Evolutionary conservation across 2,113 vertebrate genomes (phyloP).

Genomic region (Stigmatopora argus): DNA sequence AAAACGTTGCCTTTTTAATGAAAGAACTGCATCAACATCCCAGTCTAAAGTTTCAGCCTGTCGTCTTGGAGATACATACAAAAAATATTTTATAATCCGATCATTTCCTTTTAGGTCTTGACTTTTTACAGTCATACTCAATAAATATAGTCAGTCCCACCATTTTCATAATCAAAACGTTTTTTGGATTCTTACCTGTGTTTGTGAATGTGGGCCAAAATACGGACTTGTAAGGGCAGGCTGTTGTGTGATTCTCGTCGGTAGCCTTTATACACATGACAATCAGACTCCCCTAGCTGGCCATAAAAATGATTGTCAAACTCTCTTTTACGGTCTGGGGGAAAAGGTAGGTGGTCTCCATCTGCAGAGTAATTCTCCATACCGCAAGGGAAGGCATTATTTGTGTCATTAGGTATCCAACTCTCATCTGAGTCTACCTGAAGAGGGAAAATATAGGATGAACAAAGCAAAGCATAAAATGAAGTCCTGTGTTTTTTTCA

Average conservation of each 20-base stretch:
- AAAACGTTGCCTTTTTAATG: conserved; percentile 60
- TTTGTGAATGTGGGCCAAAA: conserved; percentile 67
- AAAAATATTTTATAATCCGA: neutral
- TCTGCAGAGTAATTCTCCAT: conserved; percentile 72
- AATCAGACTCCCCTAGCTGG: conserved; percentile 37
- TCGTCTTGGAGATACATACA: conserved; percentile 34
- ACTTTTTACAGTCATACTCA: neutral
- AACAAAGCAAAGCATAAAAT: neutral
- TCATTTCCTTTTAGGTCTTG: neutral
- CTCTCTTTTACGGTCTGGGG: conserved; percentile 58
- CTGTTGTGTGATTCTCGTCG: conserved; percentile 35
- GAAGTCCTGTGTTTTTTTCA: too few species aligned
- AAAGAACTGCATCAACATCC: conserved; percentile 67
- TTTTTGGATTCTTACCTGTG: conserved; percentile 39
- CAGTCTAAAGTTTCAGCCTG: conserved; percentile 49
- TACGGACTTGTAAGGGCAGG: conserved; percentile 55
- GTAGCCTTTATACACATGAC: conserved; percentile 22
- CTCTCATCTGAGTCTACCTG: conserved; percentile 36
- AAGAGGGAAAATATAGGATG: neutral
- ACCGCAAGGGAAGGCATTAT: conserved; percentile 64
- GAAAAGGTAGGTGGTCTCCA: conserved; percentile 74
- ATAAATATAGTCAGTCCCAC: neutral
- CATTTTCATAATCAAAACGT: neutral
- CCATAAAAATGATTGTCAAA: conserved; percentile 69
- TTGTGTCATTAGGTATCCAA: conserved; percentile 57